phyloP scores from a whole-genome alignment of 2,888 invertebrate genomes.

The Salticus scenicus region DNA sequence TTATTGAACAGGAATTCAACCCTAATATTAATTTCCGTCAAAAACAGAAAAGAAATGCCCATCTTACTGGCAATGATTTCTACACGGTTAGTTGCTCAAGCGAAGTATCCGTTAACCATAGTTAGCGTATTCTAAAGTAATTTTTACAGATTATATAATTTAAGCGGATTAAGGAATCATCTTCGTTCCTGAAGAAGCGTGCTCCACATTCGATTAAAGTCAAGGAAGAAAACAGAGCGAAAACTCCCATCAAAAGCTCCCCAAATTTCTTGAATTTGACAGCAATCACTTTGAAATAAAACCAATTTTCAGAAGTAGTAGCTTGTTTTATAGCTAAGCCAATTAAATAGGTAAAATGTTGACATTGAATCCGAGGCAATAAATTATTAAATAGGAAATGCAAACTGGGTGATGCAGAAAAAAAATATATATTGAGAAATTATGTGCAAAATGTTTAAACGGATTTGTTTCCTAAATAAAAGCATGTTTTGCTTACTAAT shows the following conservation, averaged over 20 bases:
- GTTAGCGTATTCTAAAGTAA: slow-evolving; percentile 7
- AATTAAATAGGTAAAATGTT: too few species aligned
- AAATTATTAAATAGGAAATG: too few species aligned
- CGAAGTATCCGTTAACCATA: slow-evolving; percentile 12
- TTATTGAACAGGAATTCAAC: too few species aligned
- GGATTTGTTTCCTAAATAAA: too few species aligned
- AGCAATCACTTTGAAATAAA: too few species aligned
- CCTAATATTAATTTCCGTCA: not conserved
- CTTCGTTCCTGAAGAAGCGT: not conserved
- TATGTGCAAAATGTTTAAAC: too few species aligned
- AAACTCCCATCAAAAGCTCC: not conserved
- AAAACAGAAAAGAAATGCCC: not conserved
- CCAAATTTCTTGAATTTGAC: not conserved
- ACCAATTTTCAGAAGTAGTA: too few species aligned
- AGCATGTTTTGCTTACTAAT: too few species aligned
- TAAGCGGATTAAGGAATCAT: slow-evolving; percentile 25
- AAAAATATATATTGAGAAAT: too few species aligned
- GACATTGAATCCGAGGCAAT: too few species aligned
- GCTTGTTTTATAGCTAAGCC: too few species aligned
- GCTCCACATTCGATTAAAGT: not conserved
- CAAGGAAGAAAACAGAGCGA: not conserved
- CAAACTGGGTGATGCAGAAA: too few species aligned
- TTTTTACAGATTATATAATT: not conserved
- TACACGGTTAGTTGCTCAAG: slow-evolving; percentile 10
- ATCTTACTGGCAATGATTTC: not conserved